Evolutionary conservation across 2,797 vertebrate species (phyloP), one percentile per base, ranked within the genome.

Genomic region (Podargus strigoides): DNA sequence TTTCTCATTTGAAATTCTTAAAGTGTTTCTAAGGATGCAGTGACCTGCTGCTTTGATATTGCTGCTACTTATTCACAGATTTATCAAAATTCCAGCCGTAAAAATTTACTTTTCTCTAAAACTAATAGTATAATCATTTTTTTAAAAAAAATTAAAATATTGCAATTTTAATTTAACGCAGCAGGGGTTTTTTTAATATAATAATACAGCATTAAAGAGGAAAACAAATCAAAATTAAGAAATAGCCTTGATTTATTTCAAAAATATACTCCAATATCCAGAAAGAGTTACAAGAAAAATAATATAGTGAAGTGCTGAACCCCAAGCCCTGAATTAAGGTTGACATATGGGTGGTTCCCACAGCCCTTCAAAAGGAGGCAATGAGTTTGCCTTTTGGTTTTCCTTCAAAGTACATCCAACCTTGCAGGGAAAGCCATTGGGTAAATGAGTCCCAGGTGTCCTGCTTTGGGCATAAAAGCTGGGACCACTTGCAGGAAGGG

Each of bases 1-100:
- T 87, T 83, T 91, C 72, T 90, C 49, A 85, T 94, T 91, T 95
- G 62, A 90, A 93, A 94, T 94, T 88, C 66, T 76, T 63, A 24
- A 78, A 81, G 34, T 15, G 5, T 23, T 93, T 85, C 39, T 70
- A 82, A 87, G 2, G 19, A 56, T 34, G 42, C 20, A 86, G 21
- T 58, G 12, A 30, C 37, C 60, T 87, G 14, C 23, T 91, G 14
- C 32, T 91, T 72, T 87, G 46, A 44, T 50, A 49, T 44, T 82
- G 36, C n/a, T 96, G 53, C 37, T 84, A n/a, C 37, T 94, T 66
- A 77, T 28, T 86, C 67, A 93, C 30, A 89, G 44, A 89, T 77
- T 81, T 91, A 82, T 68, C 67, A 89, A 58, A 95, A 47, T 34
- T 74, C 22, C 84, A 37, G 49, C 13, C 46, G 77, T 94, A 66